Evolutionary conservation across 2,797 vertebrate species (phyloP), one percentile per base, ranked within the genome.

Genomic region (Pterois miles): DNA sequence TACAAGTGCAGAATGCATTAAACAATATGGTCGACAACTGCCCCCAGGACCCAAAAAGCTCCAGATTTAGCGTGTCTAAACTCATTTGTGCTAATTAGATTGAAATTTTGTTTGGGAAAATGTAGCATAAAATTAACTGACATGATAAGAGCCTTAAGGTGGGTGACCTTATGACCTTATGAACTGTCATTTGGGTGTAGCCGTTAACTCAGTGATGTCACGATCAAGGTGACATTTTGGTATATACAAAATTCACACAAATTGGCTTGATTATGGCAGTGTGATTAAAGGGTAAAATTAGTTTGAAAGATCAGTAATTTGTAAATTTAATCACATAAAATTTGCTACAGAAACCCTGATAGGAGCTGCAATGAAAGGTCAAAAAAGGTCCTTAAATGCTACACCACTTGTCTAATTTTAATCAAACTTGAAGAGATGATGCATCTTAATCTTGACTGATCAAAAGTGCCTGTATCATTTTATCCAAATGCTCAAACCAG

Each of bases 281-380:
- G 38, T 62, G 68, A 83, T 82, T 84, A 79, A 82, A 80, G 74
- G 72, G 66, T 76, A 67, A 71, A 31, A 74, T 64, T 22, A 20
- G 69, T 59, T 65, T 46, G 8, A 72, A 78, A 75, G 59, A 31
- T 16, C 57, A 63, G 62, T 77, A 36, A 82, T 76, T 78, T 66
- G 18, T 36, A 16, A 71, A 79, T 69, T 25, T 64, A 65, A 62
- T 69, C 18, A 59, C 31, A 25, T 34, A 2, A 64, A 66, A 50
- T 18, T 57, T 23, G 13, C 29, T 33, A 5, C 34, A 54, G n/a
- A 65, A 34, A 43, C 80, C 36, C n/a, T 80, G 50, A 80, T 34
- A 65, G 62, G 65, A 72, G 60, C 53, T 65, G 20, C 66, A 25
- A 62, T 20, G 23, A 78, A 84, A 76, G 65, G 74, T 67, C 23